phyloP scores from a whole-genome alignment of 1,140 invertebrate genomes.

The Leptonema lineaticorne region DNA sequence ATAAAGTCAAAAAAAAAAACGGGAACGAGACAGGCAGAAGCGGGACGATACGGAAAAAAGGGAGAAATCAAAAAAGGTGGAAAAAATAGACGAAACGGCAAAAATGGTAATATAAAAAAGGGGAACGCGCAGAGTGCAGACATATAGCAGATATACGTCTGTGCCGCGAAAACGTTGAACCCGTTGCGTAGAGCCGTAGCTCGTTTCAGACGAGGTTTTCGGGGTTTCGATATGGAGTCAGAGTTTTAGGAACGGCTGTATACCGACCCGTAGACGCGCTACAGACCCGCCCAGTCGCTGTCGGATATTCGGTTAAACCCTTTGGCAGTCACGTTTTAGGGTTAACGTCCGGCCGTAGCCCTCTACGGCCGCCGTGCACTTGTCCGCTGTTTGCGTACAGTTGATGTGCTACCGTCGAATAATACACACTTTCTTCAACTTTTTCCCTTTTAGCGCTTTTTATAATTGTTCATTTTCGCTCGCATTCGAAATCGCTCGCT shows the following conservation, averaged over 20 bases:
- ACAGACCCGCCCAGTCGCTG: background rate
- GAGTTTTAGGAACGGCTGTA: background rate
- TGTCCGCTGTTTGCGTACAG: slow-evolving; percentile 30
- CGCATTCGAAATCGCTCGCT: too few species aligned
- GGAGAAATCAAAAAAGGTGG: background rate
- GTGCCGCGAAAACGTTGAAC: slow-evolving; percentile 32
- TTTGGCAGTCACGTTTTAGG: slow-evolving; percentile 37
- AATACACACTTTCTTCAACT: background rate
- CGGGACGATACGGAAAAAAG: background rate
- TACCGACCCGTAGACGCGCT: background rate
- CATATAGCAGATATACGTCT: background rate
- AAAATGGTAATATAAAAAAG: slow-evolving; percentile 3
- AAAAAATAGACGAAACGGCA: background rate
- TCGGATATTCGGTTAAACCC: slow-evolving; percentile 36
- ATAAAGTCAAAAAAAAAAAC: background rate
- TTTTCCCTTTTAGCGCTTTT: too few species aligned
- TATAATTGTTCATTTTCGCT: too few species aligned
- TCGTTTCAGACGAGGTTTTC: background rate
- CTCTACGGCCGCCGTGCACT: slow-evolving; percentile 23
- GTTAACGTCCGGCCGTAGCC: slow-evolving; percentile 35
- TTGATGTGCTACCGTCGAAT: background rate
- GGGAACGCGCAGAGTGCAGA: background rate
- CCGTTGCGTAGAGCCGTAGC: slow-evolving; percentile 33
- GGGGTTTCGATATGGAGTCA: background rate
- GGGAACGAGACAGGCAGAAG: background rate